Base-by-base conservation (phyloP, 2,113 vertebrate species). In the Apaloderma vittatum region DNA sequence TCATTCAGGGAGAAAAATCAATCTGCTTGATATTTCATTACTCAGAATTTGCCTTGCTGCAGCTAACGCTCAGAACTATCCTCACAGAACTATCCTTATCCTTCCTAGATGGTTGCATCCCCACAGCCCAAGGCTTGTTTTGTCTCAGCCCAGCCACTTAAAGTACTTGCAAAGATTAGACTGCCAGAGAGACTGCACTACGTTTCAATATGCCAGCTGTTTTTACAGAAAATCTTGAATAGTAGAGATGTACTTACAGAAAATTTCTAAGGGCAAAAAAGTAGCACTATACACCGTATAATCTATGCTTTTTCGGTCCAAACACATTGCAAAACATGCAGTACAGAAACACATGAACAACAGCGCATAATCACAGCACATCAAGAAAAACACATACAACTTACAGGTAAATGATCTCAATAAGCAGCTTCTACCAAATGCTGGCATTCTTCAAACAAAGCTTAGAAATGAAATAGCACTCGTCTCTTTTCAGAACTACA, bases 361-460 rank as follows among this genome's bases (percentile, higher is more conserved):
- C 6, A 1, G 6, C 85, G 37, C 6, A 46, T 15, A 57, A 6
- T 63, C 40, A 29, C n/a, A 32, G 29, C 11, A 27, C 13, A 81
- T 36, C 66, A 58, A 17, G 15, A 15, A 76, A 90, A 90, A 93
- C 15, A 66, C 5, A 36, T 2, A 15, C n/a, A 65, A 96, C 95
- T 94, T 94, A 95, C 74, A 77, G 46, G 79, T 59, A 57, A 92
- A 92, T 62, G 76, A 51, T 59, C 49, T 76, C 88, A 93, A 81
- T 15, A 71, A 91, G 36, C 51, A 85, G 32, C 58, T 88, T 71
- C 61, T 72, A 68, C 19, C 5, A 0, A 89, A 84, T 8, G 67
- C 8, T 32, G 91, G 51, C 93, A 96, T 95, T 90, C 74, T 94
- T 96, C 90, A 89, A 46, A 26, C 57, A 91, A 55, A 63, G 57